Percentiles rank a stretch among this genome's conserved stretches.
Evolutionary conservation across 2,888 invertebrate genomes (phyloP).

Genomic region (Papilio gigon): DNA sequence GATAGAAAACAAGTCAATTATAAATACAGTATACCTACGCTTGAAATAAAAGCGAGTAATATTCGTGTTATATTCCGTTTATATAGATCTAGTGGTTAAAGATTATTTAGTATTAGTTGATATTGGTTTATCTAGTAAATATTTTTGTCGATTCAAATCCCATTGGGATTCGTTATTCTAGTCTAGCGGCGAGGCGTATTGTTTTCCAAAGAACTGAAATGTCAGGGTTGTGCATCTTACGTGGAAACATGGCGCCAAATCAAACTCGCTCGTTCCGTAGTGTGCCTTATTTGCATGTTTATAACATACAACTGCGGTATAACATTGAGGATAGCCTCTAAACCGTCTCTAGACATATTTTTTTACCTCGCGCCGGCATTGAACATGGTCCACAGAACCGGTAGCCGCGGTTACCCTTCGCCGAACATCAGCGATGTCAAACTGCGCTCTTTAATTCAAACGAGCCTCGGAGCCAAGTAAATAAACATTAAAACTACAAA

Average conservation of each 20-base stretch:
- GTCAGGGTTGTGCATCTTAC: constrained; percentile 21
- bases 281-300: constrained; percentile 41
- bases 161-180: background rate
- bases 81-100: background rate
- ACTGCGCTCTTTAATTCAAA: constrained; percentile 53
- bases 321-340: constrained; percentile 54
- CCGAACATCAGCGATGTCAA: constrained; percentile 57
- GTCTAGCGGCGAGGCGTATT: background rate
- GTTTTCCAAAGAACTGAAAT: constrained; percentile 13
- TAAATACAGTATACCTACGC: constrained; percentile 12
- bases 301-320: constrained; percentile 37
- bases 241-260: constrained; percentile 12
- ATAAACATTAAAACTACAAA: constrained; percentile 13
- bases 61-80: background rate
- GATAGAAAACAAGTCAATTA: constrained; percentile 47
- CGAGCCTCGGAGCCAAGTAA: constrained; percentile 49
- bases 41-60: constrained; percentile 21
- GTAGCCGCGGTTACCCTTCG: constrained; percentile 79
- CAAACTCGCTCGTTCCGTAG: constrained; percentile 16
- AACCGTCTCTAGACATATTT: constrained; percentile 68
- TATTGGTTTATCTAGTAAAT: background rate
- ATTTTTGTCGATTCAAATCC: background rate
- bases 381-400: constrained; percentile 76
- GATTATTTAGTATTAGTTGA: background rate
- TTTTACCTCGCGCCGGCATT: constrained; percentile 77